These are phyloP conservation scores for Setophaga petechia DNA, from an alignment of 2,113 vertebrate genomes.

Conservation along the genomic window DNA sequence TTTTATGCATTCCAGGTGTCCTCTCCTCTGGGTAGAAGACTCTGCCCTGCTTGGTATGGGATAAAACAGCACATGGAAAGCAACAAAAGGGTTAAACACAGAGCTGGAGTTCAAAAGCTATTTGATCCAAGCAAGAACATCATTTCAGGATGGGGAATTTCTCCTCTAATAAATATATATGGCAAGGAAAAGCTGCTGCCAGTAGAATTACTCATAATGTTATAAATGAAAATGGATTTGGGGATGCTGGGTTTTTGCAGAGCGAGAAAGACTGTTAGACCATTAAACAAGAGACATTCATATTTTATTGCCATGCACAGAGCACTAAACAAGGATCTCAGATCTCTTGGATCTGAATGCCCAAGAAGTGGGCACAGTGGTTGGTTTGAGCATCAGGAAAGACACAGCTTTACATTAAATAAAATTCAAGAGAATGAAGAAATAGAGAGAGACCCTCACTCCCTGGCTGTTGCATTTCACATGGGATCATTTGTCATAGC, in stretches of 20 bases:
- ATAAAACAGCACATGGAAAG: background rate
- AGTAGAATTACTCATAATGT: slow-evolving; percentile 50
- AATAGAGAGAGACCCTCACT: background rate
- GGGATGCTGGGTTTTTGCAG: background rate
- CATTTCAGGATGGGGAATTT: slow-evolving; percentile 38
- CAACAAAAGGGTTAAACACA: background rate
- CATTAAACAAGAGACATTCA: slow-evolving; percentile 23
- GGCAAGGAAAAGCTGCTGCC: slow-evolving; percentile 34
- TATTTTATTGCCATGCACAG: background rate
- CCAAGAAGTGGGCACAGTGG: background rate
- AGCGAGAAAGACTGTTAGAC: slow-evolving; percentile 6
- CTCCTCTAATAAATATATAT: slow-evolving; percentile 56
- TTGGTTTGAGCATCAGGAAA: background rate
- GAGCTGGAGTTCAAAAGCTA: background rate
- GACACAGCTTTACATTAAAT: background rate
- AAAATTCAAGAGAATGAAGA: background rate
- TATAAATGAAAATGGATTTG: slow-evolving; percentile 62
- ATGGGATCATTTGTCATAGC: background rate
- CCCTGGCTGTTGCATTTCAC: background rate
- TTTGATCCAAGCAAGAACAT: slow-evolving; percentile 16
- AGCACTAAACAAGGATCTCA: background rate
- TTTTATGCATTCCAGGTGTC: background rate
- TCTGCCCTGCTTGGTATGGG: accelerated
- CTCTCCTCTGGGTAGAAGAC: background rate
- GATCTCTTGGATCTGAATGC: background rate